Base-by-base conservation (phyloP, 2,888 invertebrate genomes). In the Acleris cristana region DNA sequence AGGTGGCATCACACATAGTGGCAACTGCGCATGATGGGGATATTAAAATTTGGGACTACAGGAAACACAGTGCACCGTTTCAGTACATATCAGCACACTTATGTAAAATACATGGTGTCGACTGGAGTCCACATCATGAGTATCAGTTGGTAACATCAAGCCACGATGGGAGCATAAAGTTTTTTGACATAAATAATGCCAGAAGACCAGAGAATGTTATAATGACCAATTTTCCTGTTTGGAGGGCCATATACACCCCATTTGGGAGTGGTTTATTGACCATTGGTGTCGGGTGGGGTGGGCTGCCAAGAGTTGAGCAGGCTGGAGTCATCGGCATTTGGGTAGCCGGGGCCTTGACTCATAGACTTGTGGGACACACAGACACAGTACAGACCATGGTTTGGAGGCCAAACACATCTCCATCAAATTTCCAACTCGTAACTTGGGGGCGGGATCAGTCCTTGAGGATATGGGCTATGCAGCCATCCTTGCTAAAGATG, bases 11-110 rank as follows among this genome's bases (percentile, higher is more conserved):
- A 0, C 94, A 98, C 83, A 93, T 97, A 71, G 93, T 99, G 72
- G 99, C 99, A 2, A 98, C 99, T 54, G 97, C 98, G 5, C 99
- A 99, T 86, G 98, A 99, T 83, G 98, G 98, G 2, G 99, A 99
- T 87, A 95, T 99, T 4, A 96, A 98, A 85, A 95, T 99, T 73
- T 99, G 99, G 99, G 99, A 99, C 86, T 96, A 97, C 74, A 94
- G 99, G 71, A 98, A 98, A 91, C 95, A 96, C 71, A 95, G 95
- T 58, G 94, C 96, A 62, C 98, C 99, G 0, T 94, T 98, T 3
- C 97, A 98, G 81, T 99, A 98, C 78, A 97, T 99, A 76, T 96
- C 98, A 26, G 99, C 98, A 4, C 99, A 99, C 92, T 92, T 98
- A 40, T 92, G 89, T 73, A 94, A 98, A 93, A 98, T 99, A 73